These are phyloP conservation scores for mouse (Mus musculus) DNA, from an alignment of 2,113 vertebrate genomes.

Conservation along the genomic window GRCm39 chr12:36673501-36674000, in stretches of 20 bases:
- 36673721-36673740: constrained; percentile 22
- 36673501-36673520: background rate
- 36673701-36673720: constrained; percentile 7
- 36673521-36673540: background rate
- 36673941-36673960: background rate
- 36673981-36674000: background rate
- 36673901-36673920: background rate
- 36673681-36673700: background rate
- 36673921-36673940: background rate
- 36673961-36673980: background rate
- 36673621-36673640: constrained; percentile 25
- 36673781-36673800: background rate
- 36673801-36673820: background rate
- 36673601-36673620: constrained; percentile 15
- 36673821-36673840: background rate
- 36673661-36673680: constrained; percentile 44
- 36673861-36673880: constrained; percentile 30
- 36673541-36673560: background rate
- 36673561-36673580: background rate
- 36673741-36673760: constrained; percentile 10
- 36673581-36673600: background rate
- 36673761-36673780: background rate
- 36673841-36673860: background rate
- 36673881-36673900: background rate
- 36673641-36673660: constrained; percentile 8